phyloP scores from a whole-genome alignment of 35 echinoderm and acorn worm genomes.

The Apostichopus californicus region DNA sequence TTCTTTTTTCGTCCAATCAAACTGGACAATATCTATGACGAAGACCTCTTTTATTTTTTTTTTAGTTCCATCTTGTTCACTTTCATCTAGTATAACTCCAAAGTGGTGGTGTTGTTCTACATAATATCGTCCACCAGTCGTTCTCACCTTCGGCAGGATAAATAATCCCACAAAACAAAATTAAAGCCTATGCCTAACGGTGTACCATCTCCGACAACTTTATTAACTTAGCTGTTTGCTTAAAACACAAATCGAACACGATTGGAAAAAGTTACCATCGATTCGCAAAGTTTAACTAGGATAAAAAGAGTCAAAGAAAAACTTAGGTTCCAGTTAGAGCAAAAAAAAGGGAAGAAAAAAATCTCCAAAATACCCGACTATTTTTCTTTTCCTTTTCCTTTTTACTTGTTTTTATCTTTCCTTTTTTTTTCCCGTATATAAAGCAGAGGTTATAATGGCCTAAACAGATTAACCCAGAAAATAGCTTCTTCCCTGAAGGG shows the following conservation, averaged over 20 bases:
- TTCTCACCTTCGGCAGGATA: not conserved
- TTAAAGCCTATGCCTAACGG: conserved; percentile 4
- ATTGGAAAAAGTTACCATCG: conserved; percentile 48
- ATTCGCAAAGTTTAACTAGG: conserved; percentile 1
- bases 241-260: conserved; percentile 41
- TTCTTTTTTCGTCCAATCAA: not conserved
- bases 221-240: conserved; percentile 52
- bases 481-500: conserved; percentile 15
- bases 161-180: not conserved
- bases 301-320: not conserved
- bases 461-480: conserved; percentile 48
- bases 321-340: not conserved
- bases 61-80: not conserved
- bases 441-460: conserved; percentile 44
- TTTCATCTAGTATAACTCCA: not conserved
- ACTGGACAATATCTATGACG: not conserved
- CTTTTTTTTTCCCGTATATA: not conserved
- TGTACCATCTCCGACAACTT: conserved; percentile 9
- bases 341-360: not conserved
- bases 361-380: not conserved
- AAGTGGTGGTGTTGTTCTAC: conserved; percentile 10
- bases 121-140: conserved; percentile 19
- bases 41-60: not conserved
- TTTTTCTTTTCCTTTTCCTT: not conserved
- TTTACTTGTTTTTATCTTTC: not conserved